Conservation (phyloP, 2,797 vertebrate species). For the Parauchenoglanis punctatus region DNA sequence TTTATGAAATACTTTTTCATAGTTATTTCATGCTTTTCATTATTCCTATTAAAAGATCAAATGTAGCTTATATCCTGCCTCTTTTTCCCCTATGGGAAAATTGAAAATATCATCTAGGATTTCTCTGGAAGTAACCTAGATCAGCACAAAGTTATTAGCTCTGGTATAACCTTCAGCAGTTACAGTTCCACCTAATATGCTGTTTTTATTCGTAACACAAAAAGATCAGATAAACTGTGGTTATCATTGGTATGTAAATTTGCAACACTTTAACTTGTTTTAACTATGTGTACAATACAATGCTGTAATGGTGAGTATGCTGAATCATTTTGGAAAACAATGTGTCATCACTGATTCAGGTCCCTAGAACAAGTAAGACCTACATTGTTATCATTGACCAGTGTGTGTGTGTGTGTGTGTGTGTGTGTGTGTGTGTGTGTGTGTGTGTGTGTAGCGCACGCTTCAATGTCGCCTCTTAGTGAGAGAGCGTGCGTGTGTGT, state of each 20-base stretch:
- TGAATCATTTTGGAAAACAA: slow-evolving; percentile 20
- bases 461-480: too few relatives aligned
- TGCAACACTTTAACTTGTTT: background rate
- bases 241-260: background rate
- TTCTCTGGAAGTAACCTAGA: slow-evolving; percentile 25
- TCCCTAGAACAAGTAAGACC: background rate
- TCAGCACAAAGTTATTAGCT: slow-evolving; percentile 11
- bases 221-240: background rate
- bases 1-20: background rate
- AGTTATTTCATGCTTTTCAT: background rate
- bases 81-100: background rate
- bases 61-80: background rate
- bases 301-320: background rate
- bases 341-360: slow-evolving; percentile 15
- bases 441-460: too few relatives aligned
- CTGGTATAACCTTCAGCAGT: slow-evolving; percentile 7
- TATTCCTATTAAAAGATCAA: background rate
- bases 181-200: background rate
- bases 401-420: too few relatives aligned
- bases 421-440: too few relatives aligned
- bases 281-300: background rate
- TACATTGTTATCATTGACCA: background rate
- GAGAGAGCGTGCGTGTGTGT: too few relatives aligned
- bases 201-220: slow-evolving; percentile 1
- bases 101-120: background rate